Conservation (phyloP, 2,888 invertebrate species). For the Byasa hedistus region DNA sequence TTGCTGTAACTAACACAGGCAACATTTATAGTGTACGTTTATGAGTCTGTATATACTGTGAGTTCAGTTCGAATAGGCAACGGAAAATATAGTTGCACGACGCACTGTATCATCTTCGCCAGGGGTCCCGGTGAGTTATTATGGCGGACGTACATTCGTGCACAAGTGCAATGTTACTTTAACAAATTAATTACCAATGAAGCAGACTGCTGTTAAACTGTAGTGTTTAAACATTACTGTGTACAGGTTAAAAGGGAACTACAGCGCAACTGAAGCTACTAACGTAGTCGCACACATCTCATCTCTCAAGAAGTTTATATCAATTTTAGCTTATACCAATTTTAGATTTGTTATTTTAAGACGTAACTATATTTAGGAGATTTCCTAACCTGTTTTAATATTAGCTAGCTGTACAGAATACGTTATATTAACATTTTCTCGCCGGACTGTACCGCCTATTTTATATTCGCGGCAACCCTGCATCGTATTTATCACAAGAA, state of each 20-base stretch:
- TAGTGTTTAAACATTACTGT: too few species aligned
- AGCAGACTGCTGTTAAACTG: background rate
- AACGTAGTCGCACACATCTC: too few species aligned
- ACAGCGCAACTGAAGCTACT: too few species aligned
- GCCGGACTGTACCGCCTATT: slow-evolving; percentile 48
- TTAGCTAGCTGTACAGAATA: background rate
- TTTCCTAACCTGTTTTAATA: background rate
- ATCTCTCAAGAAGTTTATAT: too few species aligned
- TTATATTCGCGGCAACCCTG: slow-evolving; percentile 54
- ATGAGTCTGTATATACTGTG: slow-evolving; percentile 27
- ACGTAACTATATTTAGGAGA: too few species aligned
- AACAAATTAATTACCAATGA: background rate
- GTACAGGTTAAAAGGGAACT: too few species aligned
- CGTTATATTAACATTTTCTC: slow-evolving; percentile 25
- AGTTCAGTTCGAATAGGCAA: slow-evolving; percentile 36
- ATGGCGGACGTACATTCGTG: slow-evolving; percentile 33
- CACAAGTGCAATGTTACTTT: slow-evolving; percentile 3
- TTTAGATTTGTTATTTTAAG: too few species aligned
- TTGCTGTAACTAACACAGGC: slow-evolving; percentile 6
- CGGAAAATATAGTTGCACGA: slow-evolving; percentile 49
- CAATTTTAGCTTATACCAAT: too few species aligned
- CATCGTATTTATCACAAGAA: slow-evolving; percentile 57
- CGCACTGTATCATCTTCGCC: slow-evolving; percentile 54
- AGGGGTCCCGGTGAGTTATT: slow-evolving; percentile 52
- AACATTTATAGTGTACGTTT: slow-evolving; percentile 28